Percentiles rank a stretch among this genome's conserved stretches.
Conservation (phyloP, 2,113 vertebrate species). For the Acrocephalus arundinaceus region DNA sequence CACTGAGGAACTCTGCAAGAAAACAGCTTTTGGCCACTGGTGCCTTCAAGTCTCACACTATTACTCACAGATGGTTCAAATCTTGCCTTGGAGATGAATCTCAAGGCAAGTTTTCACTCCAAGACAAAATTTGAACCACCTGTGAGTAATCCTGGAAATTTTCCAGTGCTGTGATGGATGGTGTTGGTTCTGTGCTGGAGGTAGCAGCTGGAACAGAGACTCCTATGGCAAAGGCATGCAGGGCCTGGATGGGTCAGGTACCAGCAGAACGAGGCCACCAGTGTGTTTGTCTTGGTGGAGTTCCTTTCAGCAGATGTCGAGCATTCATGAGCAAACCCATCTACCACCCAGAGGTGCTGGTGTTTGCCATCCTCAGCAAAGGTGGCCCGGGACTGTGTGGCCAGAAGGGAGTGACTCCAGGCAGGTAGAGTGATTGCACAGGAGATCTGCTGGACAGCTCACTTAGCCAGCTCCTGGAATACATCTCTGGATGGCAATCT, state of each 20-base stretch:
- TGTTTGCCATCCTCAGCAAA: not conserved
- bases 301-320: not conserved
- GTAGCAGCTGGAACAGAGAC: not conserved
- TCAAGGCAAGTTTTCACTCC: not conserved
- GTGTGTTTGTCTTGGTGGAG: not conserved
- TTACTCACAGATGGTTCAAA: not conserved
- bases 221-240: not conserved
- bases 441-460: not conserved
- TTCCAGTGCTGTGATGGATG: not conserved
- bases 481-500: not conserved
- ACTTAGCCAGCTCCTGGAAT: not conserved
- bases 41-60: not conserved
- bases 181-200: not conserved
- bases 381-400: not conserved
- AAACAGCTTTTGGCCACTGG: not conserved
- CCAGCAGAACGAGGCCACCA: not conserved
- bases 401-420: not conserved
- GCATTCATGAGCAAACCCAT: not conserved
- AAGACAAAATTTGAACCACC: not conserved
- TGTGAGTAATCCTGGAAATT: not conserved
- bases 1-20: not conserved
- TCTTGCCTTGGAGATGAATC: not conserved
- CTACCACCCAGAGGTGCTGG: rapidly evolving
- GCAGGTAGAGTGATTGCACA: not conserved
- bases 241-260: not conserved